These are phyloP conservation scores for Zaprionus bogoriensis DNA, from an alignment of 2,888 invertebrate species.

Conservation along the genomic window DNA sequence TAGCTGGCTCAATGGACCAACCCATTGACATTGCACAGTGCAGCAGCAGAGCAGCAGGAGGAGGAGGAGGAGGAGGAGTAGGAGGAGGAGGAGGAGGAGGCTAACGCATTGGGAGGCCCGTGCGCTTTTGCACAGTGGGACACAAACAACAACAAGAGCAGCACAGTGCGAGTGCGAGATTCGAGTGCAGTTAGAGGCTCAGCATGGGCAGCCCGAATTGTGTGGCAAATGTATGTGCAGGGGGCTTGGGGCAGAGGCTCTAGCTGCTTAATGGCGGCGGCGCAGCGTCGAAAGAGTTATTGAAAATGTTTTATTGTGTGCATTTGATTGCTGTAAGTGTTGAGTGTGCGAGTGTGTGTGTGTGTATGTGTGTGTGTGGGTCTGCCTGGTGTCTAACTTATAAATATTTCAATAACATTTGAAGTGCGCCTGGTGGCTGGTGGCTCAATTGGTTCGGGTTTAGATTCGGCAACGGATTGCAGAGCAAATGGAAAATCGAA, in stretches of 20 bases:
- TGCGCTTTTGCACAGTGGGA: constrained; percentile 70
- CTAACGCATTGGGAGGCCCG: constrained; percentile 58
- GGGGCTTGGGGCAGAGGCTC: not conserved
- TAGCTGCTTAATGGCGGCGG: constrained; percentile 61
- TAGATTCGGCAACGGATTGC: not conserved
- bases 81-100: too few species aligned
- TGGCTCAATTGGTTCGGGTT: constrained; percentile 32
- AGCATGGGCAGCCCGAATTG: constrained; percentile 48
- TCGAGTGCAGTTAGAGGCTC: constrained; percentile 49
- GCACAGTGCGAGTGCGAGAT: constrained; percentile 35
- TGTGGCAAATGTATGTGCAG: constrained; percentile 34
- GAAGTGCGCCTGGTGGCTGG: constrained; percentile 55
- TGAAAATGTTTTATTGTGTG: constrained; percentile 79
- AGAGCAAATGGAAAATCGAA: constrained; percentile 50
- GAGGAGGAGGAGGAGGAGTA: too few species aligned
- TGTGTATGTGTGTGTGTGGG: constrained; percentile 14
- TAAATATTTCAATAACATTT: constrained; percentile 78
- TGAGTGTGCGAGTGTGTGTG: constrained; percentile 38
- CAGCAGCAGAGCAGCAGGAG: not conserved
- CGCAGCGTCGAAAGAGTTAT: constrained; percentile 72
- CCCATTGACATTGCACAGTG: constrained; percentile 42
- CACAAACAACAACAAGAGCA: constrained; percentile 37
- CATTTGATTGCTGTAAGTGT: constrained; percentile 77
- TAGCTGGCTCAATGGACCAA: too few species aligned
- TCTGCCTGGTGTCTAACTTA: constrained; percentile 71